Evolutionary conservation across 2,113 vertebrate species (phyloP), one percentile per base, ranked within the genome.

Genomic region (Bos indicus): DNA sequence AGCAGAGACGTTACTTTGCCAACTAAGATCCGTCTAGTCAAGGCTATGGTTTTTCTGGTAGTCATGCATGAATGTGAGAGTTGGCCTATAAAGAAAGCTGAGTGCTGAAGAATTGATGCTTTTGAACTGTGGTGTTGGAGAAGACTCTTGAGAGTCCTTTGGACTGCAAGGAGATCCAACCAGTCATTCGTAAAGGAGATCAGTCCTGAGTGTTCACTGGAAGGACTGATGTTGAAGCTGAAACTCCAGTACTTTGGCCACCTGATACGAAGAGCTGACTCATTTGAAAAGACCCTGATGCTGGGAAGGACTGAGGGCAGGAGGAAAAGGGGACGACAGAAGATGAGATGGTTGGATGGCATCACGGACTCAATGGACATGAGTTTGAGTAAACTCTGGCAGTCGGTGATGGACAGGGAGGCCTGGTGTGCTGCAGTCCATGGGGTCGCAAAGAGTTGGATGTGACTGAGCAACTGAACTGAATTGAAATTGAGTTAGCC

Each of bases 381-480:
- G 33, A 10, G 33, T 67, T n/a, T 67, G 62, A n/a, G 64, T 67
- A 67, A 67, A 67, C 16, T 67, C 64, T 1, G 1, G 33, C 7
- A 67, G 64, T n/a, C 0, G 7, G 16, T 67, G 33, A 10, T n/a
- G 33, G 64, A 36, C 33, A 67, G 33, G 16, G 33, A 36, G 64
- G 17, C 64, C 33, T 67, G 64, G 64, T 67, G 64, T n/a, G 64
- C 64, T 67, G 33, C 8, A 36, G 33, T n/a, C 16, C 64, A n/a
- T 19, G 64, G 33, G 64, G 64, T 67, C 2, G 2, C 64, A 67
- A 67, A 67, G 33, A 36, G 64, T 40, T 0, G 1, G n/a, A 40
- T 0, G 0, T 5, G 19, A 40, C 67, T 36, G n/a, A 71, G 64
- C 19, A 12, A 12, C n/a, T 36, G 64, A 71, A 71, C 64, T 71